Conservation (phyloP, 2,888 invertebrate genomes). For the Dryomyza anilis region DNA sequence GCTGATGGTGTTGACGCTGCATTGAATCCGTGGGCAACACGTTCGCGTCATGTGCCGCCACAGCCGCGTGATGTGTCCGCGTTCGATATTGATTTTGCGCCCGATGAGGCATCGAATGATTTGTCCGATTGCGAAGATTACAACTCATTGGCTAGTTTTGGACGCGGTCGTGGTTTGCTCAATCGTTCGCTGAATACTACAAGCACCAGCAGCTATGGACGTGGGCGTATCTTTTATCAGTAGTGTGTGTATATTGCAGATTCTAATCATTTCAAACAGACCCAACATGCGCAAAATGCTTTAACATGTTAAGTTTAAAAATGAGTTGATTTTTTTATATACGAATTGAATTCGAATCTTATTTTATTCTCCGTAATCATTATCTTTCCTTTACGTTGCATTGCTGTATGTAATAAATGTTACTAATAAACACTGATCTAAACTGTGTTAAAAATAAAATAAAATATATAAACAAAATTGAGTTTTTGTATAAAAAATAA, state of each 20-base stretch:
- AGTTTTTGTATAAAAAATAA: no score
- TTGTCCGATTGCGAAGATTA: constrained; percentile 36
- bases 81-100: constrained; percentile 36
- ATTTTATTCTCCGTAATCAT: neutral
- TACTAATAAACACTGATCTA: no score
- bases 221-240: constrained; percentile 30
- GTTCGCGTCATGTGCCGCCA: constrained; percentile 41
- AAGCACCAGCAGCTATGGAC: constrained; percentile 28
- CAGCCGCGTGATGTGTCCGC: constrained; percentile 39
- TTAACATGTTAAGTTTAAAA: no score
- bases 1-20: constrained; percentile 31
- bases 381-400: neutral
- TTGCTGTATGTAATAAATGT: no score
- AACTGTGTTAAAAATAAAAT: no score
- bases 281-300: no score
- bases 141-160: constrained; percentile 36
- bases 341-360: neutral
- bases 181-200: constrained; percentile 24
- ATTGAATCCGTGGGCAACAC: constrained; percentile 41
- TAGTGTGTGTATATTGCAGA: no score
- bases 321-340: no score
- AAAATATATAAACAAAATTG: no score
- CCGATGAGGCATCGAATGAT: constrained; percentile 23
- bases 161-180: constrained; percentile 38
- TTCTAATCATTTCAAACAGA: no score